These are phyloP conservation scores for Melanerpes formicivorus DNA, from an alignment of 2,113 vertebrate genomes.

Conservation along the genomic window DNA sequence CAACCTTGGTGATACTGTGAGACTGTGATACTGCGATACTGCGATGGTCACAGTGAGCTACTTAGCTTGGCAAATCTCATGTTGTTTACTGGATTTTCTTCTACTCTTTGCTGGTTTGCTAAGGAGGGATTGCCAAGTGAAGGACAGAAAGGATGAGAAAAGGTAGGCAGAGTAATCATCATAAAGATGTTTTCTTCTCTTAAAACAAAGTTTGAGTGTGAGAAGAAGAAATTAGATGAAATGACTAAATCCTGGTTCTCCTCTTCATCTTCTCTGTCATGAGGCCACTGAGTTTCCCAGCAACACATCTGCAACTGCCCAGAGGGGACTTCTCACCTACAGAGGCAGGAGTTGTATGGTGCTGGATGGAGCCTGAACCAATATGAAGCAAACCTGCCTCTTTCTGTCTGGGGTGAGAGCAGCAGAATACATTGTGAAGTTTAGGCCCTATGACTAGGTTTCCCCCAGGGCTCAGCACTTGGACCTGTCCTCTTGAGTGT, in stretches of 20 bases:
- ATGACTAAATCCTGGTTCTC: not conserved
- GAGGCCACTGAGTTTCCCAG: not conserved
- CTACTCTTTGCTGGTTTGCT: not conserved
- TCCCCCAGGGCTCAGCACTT: too few species aligned
- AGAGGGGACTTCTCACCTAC: not conserved
- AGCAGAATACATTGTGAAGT: accelerated
- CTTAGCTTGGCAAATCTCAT: accelerated
- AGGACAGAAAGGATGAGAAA: not conserved
- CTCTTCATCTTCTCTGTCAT: not conserved
- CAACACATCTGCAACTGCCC: accelerated
- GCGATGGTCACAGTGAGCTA: not conserved
- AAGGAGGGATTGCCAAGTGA: not conserved
- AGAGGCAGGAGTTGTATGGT: not conserved
- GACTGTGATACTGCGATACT: too few species aligned
- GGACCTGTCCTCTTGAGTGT: too few species aligned
- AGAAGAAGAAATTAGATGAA: not conserved
- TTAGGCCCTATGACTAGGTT: not conserved
- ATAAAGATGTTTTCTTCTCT: not conserved
- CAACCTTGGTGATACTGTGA: too few species aligned
- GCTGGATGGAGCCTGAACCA: accelerated
- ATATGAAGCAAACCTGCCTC: not conserved
- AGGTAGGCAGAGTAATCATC: too few species aligned
- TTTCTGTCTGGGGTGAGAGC: not conserved
- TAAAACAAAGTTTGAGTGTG: not conserved
- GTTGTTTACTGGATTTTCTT: not conserved